phyloP scores from a whole-genome alignment of 2,113 vertebrate genomes.

The Scomber scombrus region DNA sequence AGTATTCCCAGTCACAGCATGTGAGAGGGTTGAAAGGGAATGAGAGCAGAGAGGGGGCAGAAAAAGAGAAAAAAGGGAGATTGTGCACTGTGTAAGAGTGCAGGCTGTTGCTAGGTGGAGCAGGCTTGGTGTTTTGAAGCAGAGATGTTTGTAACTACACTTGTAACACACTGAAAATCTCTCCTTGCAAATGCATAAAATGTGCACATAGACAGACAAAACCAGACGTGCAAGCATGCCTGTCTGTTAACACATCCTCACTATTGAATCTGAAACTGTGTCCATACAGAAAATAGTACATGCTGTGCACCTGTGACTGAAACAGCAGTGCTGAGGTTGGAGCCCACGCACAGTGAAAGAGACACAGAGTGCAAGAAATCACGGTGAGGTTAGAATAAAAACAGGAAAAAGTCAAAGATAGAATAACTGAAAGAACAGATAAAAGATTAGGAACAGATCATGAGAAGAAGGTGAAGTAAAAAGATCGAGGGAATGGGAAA shows the following conservation, averaged over 20 bases:
- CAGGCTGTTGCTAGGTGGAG: conserved; percentile 79
- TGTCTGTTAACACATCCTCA: neutral
- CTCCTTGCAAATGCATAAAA: conserved; percentile 6
- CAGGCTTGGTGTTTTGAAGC: conserved; percentile 55
- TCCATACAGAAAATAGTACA: neutral
- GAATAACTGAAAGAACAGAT: conserved; percentile 10
- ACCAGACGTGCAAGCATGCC: neutral
- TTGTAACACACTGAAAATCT: neutral
- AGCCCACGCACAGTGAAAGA: conserved; percentile 23
- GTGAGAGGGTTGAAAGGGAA: conserved; percentile 36
- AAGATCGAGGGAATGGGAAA: neutral
- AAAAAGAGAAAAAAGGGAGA: conserved; percentile 20
- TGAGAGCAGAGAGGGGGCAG: conserved; percentile 27
- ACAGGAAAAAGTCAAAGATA: conserved; percentile 28
- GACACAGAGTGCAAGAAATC: neutral
- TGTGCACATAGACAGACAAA: neutral
- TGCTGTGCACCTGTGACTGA: conserved; percentile 10
- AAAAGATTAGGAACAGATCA: conserved; percentile 29
- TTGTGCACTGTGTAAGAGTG: conserved; percentile 29
- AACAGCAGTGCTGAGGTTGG: conserved; percentile 1
- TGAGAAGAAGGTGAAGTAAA: conserved; percentile 21
- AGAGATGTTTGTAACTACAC: conserved; percentile 34
- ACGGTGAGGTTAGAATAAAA: conserved; percentile 23
- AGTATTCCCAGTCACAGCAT: conserved; percentile 65
- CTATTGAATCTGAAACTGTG: neutral